Conservation (phyloP, 2,888 invertebrate species). For the Amorpha juglandis region DNA sequence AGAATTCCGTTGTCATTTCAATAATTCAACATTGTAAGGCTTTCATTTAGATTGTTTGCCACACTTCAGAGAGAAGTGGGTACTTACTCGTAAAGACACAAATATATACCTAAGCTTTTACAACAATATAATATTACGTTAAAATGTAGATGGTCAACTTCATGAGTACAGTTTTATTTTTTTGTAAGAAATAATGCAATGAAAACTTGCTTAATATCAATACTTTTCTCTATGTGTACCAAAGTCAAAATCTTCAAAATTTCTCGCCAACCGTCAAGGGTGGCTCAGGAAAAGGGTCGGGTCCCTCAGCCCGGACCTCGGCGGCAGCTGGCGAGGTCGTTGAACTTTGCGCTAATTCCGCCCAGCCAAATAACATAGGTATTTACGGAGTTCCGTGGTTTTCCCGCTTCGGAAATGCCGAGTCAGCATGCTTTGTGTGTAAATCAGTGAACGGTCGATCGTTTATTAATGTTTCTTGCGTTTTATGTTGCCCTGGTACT, state of each 20-base stretch:
- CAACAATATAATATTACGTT: too few relatives aligned
- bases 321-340: constrained; percentile 60
- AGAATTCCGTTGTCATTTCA: too few relatives aligned
- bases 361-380: constrained; percentile 41
- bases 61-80: too few relatives aligned
- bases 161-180: too few relatives aligned
- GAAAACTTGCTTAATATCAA: not conserved
- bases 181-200: not conserved
- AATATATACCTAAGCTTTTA: too few relatives aligned
- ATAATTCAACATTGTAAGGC: too few relatives aligned
- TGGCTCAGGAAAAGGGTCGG: constrained; percentile 50
- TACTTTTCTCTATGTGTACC: not conserved
- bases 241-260: constrained; percentile 32
- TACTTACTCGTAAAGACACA: too few relatives aligned
- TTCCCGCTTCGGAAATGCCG: constrained; percentile 40
- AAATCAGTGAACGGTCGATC: constrained; percentile 13
- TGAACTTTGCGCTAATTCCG: constrained; percentile 68
- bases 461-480: constrained; percentile 18
- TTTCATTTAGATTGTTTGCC: too few relatives aligned
- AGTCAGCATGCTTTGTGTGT: constrained; percentile 24
- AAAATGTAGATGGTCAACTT: too few relatives aligned
- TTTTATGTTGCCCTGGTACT: constrained; percentile 25
- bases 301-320: constrained; percentile 50
- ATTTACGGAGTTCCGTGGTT: constrained; percentile 32
- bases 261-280: constrained; percentile 45